Evolutionary conservation across 2,888 invertebrate species (phyloP), one percentile per base, ranked within the genome.

Genomic region (Lagria hirta): DNA sequence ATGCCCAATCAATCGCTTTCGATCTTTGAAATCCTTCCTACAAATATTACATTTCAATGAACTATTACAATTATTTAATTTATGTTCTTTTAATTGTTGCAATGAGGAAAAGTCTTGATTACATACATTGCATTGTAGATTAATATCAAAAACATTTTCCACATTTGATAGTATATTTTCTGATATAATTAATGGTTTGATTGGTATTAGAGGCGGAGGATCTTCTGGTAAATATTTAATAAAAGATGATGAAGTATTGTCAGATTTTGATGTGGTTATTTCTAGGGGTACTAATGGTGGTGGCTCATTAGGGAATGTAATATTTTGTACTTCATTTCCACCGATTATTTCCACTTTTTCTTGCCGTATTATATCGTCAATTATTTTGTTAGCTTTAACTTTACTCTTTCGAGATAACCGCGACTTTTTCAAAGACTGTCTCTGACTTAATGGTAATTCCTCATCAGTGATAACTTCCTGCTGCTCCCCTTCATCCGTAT

Each of bases 121-220:
- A 43, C 67, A 67, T 21, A 49, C 55, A 17, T 45, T 58, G 44
- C 69, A 66, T 22, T 60, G 48, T 7, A 66, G 52, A 37, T 61
- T 61, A 21, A 62, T 43, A 17, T 55, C 43, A 3, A 51, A 46
- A 2, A 52, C 42, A 34, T 52, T 47, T 26, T 62, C 49, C n/a
- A 54, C 54, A 12, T 58, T 51, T 20, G 46, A 40, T 47, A 43
- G 8, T 28, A 12, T 4, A 46, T 48, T 7, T 47, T 49, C 32
- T 55, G 52, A 41, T 50, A 28, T 54, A 17, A 58, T 23, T 8
- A 58, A 33, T 1, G 64, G 61, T 48, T 65, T 66, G 33, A 70
- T 59, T 10, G 69, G 70, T 15, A 69, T 51, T 47, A 70, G 53
- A 7, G 70, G 70, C n/a, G 70, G 70, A 2, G 66, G 51, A 40